Base-by-base conservation (phyloP, 2,888 invertebrate genomes). In the Escarpia spicata region DNA sequence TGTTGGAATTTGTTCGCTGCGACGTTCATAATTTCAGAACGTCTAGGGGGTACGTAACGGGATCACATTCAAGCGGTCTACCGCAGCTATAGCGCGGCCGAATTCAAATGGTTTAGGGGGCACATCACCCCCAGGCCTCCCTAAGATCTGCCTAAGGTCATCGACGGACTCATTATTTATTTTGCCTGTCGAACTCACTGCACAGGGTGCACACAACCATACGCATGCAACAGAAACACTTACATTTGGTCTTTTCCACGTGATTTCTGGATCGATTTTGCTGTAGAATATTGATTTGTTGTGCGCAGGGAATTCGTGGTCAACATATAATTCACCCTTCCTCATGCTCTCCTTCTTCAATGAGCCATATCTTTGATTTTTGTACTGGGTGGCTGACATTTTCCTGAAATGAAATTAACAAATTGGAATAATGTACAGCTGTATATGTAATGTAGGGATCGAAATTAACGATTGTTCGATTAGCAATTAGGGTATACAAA, bases 221-320 rank as follows among this genome's bases (percentile, higher is more conserved):
- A 26, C 3, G 75, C 75, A 26, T n/a, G 0, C 26, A 75, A 75
- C 19, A 15, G 15, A 19, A 92, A 89, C 26, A 91, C 94, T 92
- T 94, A 96, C 96, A 94, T 97, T 97, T 52, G 99, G 99, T 94
- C 99, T 97, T 95, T 98, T 97, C 99, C 99, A 99, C 96, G 98
- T 98, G 94, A 99, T 98, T 44, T 97, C 97, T 94, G 98, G 97
- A 44, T 98, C 98, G 52, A 98, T 97, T 95, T 98, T 98, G 95
- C 98, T 98, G 97, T 97, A 99, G 97, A 98, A 98, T 60, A 99
- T 97, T 89, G 98, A 98, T 93, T 98, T 97, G 96, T 98, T 98
- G 58, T 97, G 97, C 0, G 98, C 98, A 0, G 98, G 98, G 96
- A 99, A 99, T 95, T 98, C 98, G 0, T 98, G 98, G 97, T 99